Evolutionary conservation across 2,888 invertebrate genomes (phyloP).

Genomic region (Sinohyriopsis cumingii): DNA sequence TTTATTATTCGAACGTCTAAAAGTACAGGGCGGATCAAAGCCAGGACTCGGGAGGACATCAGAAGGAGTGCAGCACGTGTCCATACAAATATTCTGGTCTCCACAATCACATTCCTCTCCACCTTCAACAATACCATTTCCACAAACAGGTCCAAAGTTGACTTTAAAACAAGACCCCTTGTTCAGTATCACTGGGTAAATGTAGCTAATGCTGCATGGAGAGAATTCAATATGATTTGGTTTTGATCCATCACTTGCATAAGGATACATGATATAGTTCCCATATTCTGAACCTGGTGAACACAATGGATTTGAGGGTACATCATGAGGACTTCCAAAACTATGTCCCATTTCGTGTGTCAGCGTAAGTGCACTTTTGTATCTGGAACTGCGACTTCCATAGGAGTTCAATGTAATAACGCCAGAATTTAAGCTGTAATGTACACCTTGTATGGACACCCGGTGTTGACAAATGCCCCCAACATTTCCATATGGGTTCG

Average conservation of each 20-base stretch:
- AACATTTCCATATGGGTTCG: constrained; percentile 33
- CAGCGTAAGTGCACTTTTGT: constrained; percentile 43
- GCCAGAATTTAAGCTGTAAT: constrained; percentile 54
- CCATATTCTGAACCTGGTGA: constrained; percentile 43
- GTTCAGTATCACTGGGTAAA: constrained; percentile 56
- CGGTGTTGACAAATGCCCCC: constrained; percentile 61
- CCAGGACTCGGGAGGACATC: constrained; percentile 22
- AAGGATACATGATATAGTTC: constrained; percentile 60
- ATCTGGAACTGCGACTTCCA: constrained; percentile 42
- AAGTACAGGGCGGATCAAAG: constrained; percentile 48
- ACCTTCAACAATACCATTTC: constrained; percentile 54
- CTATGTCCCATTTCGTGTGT: constrained; percentile 65
- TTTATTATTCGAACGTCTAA: constrained; percentile 40
- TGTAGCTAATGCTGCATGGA: constrained; percentile 51
- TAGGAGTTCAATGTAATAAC: constrained; percentile 45
- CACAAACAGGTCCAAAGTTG: constrained; percentile 42
- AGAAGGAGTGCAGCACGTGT: constrained; percentile 54
- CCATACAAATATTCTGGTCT: constrained; percentile 32
- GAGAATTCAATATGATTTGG: constrained; percentile 62
- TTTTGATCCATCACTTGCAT: constrained; percentile 41
- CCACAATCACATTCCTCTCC: constrained; percentile 64
- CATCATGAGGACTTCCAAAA: constrained; percentile 63
- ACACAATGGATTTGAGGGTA: constrained; percentile 25
- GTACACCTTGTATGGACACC: constrained; percentile 11
- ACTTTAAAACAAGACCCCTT: constrained; percentile 51